phyloP scores from a whole-genome alignment of 2,113 vertebrate genomes.

The Hassar affinis region DNA sequence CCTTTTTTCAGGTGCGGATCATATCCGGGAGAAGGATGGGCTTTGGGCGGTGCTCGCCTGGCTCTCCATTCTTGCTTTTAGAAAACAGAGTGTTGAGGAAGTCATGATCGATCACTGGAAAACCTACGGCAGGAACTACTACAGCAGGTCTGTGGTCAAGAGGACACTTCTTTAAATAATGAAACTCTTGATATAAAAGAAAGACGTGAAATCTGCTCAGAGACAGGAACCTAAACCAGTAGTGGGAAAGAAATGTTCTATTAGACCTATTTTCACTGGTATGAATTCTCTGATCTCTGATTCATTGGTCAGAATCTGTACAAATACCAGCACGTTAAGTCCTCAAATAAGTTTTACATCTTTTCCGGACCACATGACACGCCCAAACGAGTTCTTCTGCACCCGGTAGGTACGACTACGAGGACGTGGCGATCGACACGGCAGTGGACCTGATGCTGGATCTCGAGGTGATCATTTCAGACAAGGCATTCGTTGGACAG shows the following conservation, averaged over 20 bases:
- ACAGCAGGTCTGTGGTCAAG: slow-evolving; percentile 78
- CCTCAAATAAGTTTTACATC: too few relatives aligned
- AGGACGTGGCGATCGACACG: slow-evolving; percentile 86
- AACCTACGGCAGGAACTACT: slow-evolving; percentile 94
- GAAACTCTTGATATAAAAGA: neutral
- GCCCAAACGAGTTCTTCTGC: neutral
- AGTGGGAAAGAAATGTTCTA: neutral
- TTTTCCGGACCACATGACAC: neutral
- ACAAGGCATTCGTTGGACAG: slow-evolving; percentile 86
- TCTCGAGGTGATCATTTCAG: slow-evolving; percentile 82
- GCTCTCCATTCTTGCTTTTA: slow-evolving; percentile 88
- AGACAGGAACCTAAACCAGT: neutral
- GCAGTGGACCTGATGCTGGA: slow-evolving; percentile 95
- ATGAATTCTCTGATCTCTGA: neutral
- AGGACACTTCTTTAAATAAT: neutral
- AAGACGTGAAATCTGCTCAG: neutral
- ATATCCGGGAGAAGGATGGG: slow-evolving; percentile 95
- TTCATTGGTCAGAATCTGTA: neutral
- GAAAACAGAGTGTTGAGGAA: slow-evolving; percentile 88
- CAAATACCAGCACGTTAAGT: too few relatives aligned
- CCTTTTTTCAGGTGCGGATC: slow-evolving; percentile 82
- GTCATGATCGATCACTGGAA: slow-evolving; percentile 93
- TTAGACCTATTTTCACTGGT: neutral
- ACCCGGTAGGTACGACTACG: slow-evolving; percentile 86
- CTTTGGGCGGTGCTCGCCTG: slow-evolving; percentile 96